Evolutionary conservation across 1,140 invertebrate species (phyloP), one percentile per base, ranked within the genome.

Genomic region (Callitettix versicolor): DNA sequence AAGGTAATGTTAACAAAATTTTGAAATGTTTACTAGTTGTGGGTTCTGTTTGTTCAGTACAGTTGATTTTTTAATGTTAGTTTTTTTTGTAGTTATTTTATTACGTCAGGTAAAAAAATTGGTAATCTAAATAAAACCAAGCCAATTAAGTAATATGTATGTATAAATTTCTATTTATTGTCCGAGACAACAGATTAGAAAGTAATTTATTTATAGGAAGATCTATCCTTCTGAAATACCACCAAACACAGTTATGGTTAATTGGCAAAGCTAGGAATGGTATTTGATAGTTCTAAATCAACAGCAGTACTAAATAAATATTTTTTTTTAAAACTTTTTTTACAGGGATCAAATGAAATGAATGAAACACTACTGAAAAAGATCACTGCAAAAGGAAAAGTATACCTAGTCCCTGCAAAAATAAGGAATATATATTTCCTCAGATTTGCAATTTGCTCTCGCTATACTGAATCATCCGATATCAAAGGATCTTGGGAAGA

Each of bases 381-480:
- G 42, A 88, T 99, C 42, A 98, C 98, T 65, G 86, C 85, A 0
- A 84, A 90, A 34, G 88, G 91, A 17, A 84, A 91, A 62, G 97
- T 99, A 58, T 92, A 98, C 70, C 73, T 99, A 55, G 92, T 97
- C 0, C 92, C 95, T 0, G 88, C 92, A 0, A 92, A 91, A 67
- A 85, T 93, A 24, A 76, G 81, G 14, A 86, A 84, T 57, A 73
- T 73, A 1, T 97, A 86, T 67, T 95, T 96, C 71, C 73, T 98
- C 11, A 80, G 95, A 34, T 79, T 98, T 64, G 91, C 91, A 0
- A 76, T 99, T 47, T 98, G 94, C 65, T 92, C 91, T 1, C 79
- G 88, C 30, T 85, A 79, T 60, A 91, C 87, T 4, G 84, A 86
- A 62, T 78, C 82, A 21, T 77, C 79, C 51, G 93, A 98, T 63